A percentile compares a stretch with the other conserved stretches of the same genome.
Evolutionary conservation across 37 sponge, comb jelly and placozoan species (phyloP).

Genomic region (Petrosia ficiformis): DNA sequence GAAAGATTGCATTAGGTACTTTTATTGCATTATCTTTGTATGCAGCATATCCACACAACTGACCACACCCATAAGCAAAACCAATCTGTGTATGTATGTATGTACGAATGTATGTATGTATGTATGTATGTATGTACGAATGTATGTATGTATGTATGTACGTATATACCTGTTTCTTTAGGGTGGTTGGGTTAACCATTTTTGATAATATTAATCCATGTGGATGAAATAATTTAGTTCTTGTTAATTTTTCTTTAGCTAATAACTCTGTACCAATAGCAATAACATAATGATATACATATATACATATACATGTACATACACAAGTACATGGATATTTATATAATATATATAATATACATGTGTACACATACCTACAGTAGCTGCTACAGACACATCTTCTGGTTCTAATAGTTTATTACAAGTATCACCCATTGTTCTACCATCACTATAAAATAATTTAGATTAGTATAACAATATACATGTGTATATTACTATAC

Average conservation of each 20-base stretch:
- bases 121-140: not conserved
- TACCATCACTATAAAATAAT: constrained; percentile 11
- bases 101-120: not conserved
- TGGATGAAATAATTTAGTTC: not conserved
- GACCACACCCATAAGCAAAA: not conserved
- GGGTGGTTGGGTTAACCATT: not conserved
- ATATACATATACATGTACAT: too few species aligned
- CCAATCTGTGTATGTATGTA: not conserved
- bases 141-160: constrained; percentile 17
- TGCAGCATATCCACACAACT: not conserved
- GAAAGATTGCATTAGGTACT: not conserved
- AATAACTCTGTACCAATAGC: not conserved
- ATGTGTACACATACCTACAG: constrained; percentile 28
- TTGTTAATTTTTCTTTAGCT: not conserved
- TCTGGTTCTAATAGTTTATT: constrained; percentile 28
- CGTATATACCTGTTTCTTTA: constrained; percentile 1
- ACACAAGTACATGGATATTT: too few species aligned
- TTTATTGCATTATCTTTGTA: not conserved
- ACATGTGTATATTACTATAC: constrained; percentile 16
- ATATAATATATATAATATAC: too few species aligned
- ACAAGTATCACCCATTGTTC: constrained; percentile 29
- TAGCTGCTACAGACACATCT: constrained; percentile 43
- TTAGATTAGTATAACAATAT: not conserved
- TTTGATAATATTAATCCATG: not conserved
- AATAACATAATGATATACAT: too few species aligned